Conservation (phyloP, 1,140 invertebrate genomes). For the Conus ventricosus region DNA sequence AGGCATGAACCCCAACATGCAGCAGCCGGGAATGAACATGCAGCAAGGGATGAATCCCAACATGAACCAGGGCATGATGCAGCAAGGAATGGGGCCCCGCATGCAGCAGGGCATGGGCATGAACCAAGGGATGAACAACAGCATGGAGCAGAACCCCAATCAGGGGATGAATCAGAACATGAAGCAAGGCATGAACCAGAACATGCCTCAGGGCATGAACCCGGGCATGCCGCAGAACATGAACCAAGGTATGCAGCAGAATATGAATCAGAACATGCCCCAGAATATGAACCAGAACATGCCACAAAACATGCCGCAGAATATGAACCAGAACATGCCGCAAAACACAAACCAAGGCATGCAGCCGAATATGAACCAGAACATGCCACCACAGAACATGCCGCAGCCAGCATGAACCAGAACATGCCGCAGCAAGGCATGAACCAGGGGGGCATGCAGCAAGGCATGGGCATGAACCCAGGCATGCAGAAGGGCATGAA, state of each 20-base stretch:
- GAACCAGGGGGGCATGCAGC: background rate
- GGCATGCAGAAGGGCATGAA: constrained; percentile 27
- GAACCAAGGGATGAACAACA: constrained; percentile 9
- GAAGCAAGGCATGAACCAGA: constrained; percentile 7
- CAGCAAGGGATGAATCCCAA: constrained; percentile 14
- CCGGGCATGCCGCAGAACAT: constrained; percentile 20
- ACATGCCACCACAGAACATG: constrained; percentile 23
- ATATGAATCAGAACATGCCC: constrained; percentile 24
- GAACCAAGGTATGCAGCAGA: constrained; percentile 7
- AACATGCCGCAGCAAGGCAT: constrained; percentile 21
- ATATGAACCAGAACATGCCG: constrained; percentile 28
- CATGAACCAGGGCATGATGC: constrained; percentile 34
- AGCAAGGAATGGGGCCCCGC: constrained; percentile 22
- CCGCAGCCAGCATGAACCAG: constrained; percentile 13
- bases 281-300: constrained; percentile 22
- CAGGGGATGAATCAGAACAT: constrained; percentile 23
- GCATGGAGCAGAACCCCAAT: constrained; percentile 5
- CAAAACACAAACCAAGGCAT: constrained; percentile 21
- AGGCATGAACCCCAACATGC: constrained; percentile 29
- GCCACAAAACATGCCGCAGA: background rate
- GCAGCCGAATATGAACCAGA: constrained; percentile 12
- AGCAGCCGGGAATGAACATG: constrained; percentile 8
- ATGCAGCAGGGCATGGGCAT: constrained; percentile 30
- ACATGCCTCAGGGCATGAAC: constrained; percentile 14
- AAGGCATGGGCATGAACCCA: background rate